phyloP scores from a whole-genome alignment of 2,797 vertebrate genomes.

The Ctenochaetus hawaiiensis region DNA sequence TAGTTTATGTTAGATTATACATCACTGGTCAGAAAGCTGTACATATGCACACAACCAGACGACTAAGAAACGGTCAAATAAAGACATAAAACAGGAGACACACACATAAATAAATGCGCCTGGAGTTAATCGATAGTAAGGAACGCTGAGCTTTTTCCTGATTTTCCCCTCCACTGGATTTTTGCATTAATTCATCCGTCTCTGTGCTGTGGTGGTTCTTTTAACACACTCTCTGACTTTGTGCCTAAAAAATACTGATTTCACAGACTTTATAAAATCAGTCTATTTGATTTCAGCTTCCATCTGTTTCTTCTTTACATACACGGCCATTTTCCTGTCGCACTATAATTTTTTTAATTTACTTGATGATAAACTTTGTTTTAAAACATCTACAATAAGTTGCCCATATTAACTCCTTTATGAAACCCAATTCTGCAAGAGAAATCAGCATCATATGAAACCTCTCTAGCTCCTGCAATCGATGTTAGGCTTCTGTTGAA shows the following conservation, averaged over 20 bases:
- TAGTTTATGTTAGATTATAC: too few species aligned
- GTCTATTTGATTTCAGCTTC: too few species aligned
- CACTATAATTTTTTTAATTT: too few species aligned
- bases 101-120: background rate
- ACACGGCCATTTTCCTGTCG: too few species aligned
- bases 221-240: too few species aligned
- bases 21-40: background rate
- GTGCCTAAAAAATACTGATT: too few species aligned
- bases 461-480: constrained; percentile 32
- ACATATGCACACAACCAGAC: background rate
- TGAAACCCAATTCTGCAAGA: constrained; percentile 36
- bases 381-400: too few species aligned
- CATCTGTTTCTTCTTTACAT: too few species aligned
- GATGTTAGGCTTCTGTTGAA: constrained; percentile 49
- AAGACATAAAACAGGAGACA: background rate
- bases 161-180: background rate
- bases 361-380: too few species aligned
- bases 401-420: too few species aligned
- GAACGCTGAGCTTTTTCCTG: background rate
- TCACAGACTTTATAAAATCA: too few species aligned
- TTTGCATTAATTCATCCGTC: background rate
- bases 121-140: background rate
- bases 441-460: constrained; percentile 48
- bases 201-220: background rate
- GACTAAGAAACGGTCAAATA: background rate